These are phyloP conservation scores for Sylvilagus bachmani DNA, from an alignment of 2,113 vertebrate species.

Conservation along the genomic window DNA sequence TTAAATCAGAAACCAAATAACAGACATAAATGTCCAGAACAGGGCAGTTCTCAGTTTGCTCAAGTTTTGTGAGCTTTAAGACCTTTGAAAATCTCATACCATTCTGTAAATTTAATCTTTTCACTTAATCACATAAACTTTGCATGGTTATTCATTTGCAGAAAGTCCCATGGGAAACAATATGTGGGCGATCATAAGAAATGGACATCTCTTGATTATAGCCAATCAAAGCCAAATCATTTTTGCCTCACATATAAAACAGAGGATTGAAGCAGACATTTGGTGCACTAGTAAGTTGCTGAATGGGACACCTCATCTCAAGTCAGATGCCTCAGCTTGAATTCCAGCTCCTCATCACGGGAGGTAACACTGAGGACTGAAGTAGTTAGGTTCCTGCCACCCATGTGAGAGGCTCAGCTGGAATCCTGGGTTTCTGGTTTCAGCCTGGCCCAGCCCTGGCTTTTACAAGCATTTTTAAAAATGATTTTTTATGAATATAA, in stretches of 20 bases:
- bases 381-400: no score
- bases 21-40: slow-evolving; percentile 30
- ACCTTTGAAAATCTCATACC: slow-evolving; percentile 62
- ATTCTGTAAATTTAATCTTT: slow-evolving; percentile 52
- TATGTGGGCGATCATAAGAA: not conserved
- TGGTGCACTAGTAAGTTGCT: no score
- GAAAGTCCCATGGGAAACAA: not conserved
- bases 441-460: no score
- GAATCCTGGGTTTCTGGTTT: no score
- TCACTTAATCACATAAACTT: slow-evolving; percentile 67
- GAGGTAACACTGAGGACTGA: no score
- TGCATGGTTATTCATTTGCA: slow-evolving; percentile 10
- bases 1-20: slow-evolving; percentile 66
- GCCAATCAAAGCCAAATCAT: not conserved
- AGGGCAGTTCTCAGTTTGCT: slow-evolving; percentile 73
- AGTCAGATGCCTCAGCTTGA: no score
- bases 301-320: no score
- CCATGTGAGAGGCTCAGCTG: no score
- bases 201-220: not conserved
- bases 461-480: no score
- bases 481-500: no score
- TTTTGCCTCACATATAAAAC: not conserved
- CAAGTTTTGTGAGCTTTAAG: slow-evolving; percentile 71
- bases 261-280: no score
- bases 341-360: no score